phyloP scores from a whole-genome alignment of 2,888 invertebrate species.

The Cecidostiba fungosa region DNA sequence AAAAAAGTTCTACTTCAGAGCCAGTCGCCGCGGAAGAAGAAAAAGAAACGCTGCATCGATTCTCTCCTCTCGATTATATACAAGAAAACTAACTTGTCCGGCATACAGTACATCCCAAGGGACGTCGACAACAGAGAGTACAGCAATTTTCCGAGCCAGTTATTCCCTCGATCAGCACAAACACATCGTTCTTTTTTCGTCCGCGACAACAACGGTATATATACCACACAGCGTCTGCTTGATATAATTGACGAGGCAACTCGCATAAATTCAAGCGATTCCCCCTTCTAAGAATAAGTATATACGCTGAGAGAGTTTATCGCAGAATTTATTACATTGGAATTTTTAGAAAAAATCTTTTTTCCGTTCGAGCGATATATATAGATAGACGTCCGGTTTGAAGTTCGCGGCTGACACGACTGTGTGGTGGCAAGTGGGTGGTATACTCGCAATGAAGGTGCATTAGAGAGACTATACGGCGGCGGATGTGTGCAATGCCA shows the following conservation, averaged over 20 bases:
- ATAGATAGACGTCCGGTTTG: not conserved
- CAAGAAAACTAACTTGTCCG: not conserved
- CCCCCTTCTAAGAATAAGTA: not conserved
- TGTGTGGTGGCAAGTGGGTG: not conserved
- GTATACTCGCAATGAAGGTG: constrained; percentile 37
- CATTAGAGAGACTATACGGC: constrained; percentile 19
- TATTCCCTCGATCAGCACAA: not conserved
- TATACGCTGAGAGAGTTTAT: no score
- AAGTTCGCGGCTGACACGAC: not conserved
- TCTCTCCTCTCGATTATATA: not conserved
- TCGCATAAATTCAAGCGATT: not conserved
- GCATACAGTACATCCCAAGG: not conserved
- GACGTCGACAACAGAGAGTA: not conserved
- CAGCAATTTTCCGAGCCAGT: not conserved
- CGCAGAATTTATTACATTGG: not conserved
- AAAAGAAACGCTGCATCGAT: not conserved
- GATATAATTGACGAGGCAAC: not conserved
- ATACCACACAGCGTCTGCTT: no score
- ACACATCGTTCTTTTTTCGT: not conserved
- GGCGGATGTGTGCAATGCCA: constrained; percentile 49
- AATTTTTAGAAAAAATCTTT: no score
- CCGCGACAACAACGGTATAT: not conserved
- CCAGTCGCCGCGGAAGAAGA: not conserved
- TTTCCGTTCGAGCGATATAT: not conserved
- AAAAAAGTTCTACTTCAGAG: not conserved